These are phyloP conservation scores for Ellobius talpinus DNA, from an alignment of 2,113 vertebrate genomes.

Conservation along the genomic window DNA sequence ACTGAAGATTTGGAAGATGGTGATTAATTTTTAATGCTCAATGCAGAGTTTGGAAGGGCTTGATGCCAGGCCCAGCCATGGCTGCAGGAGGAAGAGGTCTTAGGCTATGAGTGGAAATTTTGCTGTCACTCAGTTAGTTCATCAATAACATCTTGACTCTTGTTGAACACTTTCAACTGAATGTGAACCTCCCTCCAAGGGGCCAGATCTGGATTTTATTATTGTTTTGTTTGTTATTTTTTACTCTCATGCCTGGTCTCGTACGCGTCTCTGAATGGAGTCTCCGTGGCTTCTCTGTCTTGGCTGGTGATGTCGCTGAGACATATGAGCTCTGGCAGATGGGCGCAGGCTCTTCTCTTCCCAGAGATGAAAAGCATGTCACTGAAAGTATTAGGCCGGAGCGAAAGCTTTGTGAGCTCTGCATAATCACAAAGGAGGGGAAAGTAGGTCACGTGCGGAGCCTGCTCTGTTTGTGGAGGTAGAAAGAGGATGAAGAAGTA, in stretches of 20 bases:
- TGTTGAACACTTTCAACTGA: conserved; percentile 43
- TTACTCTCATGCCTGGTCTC: background rate
- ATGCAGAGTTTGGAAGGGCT: conserved; percentile 56
- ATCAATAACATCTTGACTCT: background rate
- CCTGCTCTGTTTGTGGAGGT: conserved; percentile 57
- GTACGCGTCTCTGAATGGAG: background rate
- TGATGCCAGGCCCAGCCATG: background rate
- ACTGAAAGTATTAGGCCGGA: conserved; percentile 69
- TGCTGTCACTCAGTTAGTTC: background rate
- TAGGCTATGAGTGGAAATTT: background rate
- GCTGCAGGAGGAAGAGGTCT: background rate
- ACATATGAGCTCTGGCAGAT: conserved; percentile 58
- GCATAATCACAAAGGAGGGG: conserved; percentile 73
- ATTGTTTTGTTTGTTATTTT: background rate
- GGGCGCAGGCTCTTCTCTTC: background rate
- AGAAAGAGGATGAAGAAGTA: conserved; percentile 64
- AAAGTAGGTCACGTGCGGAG: conserved; percentile 80
- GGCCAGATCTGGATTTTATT: conserved; percentile 25
- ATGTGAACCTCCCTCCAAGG: conserved; percentile 2
- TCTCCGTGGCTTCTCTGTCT: background rate
- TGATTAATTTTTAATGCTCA: conserved; percentile 80
- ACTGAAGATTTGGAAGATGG: conserved; percentile 60
- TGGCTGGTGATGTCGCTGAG: background rate
- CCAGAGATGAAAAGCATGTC: conserved; percentile 66
- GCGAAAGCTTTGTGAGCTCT: conserved; percentile 67